Conservation (phyloP, 2,113 vertebrate genomes). For the Ariopsis seemanni region DNA sequence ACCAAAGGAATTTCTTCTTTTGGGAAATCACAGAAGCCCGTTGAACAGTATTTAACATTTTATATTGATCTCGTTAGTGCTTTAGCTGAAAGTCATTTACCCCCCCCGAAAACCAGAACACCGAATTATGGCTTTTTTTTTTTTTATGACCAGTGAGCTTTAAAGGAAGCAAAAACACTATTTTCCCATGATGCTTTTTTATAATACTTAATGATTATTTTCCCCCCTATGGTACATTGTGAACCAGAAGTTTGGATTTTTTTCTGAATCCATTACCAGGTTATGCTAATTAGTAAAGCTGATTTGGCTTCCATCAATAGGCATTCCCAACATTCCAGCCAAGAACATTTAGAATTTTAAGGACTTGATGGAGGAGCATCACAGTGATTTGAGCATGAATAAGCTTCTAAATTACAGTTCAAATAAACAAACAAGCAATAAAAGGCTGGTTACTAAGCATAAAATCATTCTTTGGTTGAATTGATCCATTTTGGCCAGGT, state of each 20-base stretch:
- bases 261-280: slow-evolving; percentile 64
- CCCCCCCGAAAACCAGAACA: not conserved
- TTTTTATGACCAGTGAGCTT: slow-evolving; percentile 42
- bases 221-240: slow-evolving; percentile 61
- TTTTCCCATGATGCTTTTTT: slow-evolving; percentile 38
- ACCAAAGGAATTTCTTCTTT: not conserved
- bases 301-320: slow-evolving; percentile 63
- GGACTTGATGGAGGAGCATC: slow-evolving; percentile 57
- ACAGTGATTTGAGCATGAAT: slow-evolving; percentile 61
- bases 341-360: slow-evolving; percentile 62
- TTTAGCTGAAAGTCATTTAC: not conserved
- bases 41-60: not conserved
- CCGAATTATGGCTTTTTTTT: not conserved
- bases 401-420: slow-evolving; percentile 45
- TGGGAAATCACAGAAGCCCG: not conserved
- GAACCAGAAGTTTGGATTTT: slow-evolving; percentile 58
- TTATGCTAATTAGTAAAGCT: slow-evolving; percentile 66
- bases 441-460: not conserved
- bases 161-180: slow-evolving; percentile 32
- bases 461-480: not conserved
- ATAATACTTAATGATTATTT: slow-evolving; percentile 34
- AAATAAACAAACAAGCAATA: not conserved
- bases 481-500: not conserved
- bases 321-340: slow-evolving; percentile 57
- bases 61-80: not conserved